Percentiles rank a stretch among this genome's conserved stretches.
These are phyloP conservation scores for Ictidomys tridecemlineatus DNA, from an alignment of 2,113 vertebrate species.

Conservation along the genomic window DNA sequence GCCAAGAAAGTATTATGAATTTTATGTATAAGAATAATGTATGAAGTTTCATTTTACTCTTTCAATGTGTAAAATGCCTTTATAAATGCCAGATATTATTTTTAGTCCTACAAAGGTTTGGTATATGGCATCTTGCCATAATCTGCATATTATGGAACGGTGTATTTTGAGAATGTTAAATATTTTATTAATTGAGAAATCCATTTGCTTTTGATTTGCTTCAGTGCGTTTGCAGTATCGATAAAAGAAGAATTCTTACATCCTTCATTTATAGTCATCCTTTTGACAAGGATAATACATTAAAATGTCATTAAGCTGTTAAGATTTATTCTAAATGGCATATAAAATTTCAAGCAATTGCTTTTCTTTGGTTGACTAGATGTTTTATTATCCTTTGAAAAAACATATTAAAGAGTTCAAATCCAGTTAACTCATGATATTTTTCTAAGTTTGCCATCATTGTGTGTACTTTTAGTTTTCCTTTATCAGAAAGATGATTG, in stretches of 20 bases:
- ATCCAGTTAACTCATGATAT: conserved; percentile 21
- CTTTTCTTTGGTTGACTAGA: conserved; percentile 41
- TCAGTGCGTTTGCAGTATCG: conserved; percentile 15
- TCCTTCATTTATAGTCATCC: neutral
- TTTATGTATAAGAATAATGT: neutral
- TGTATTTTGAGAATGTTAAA: conserved; percentile 49
- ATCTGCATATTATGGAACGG: conserved; percentile 44
- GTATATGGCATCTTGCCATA: conserved; percentile 34
- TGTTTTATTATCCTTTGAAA: conserved; percentile 58
- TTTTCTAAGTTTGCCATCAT: conserved; percentile 34
- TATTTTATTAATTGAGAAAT: conserved; percentile 72
- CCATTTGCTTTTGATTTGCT: conserved; percentile 62
- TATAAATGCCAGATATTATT: neutral
- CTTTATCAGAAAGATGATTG: conserved; percentile 50
- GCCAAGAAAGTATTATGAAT: neutral
- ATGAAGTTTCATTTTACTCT: neutral
- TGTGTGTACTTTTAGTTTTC: neutral
- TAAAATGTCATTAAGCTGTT: conserved; percentile 65
- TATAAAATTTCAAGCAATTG: conserved; percentile 53
- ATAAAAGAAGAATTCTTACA: conserved; percentile 58
- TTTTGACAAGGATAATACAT: conserved; percentile 39
- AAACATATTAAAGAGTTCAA: conserved; percentile 44
- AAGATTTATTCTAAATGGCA: conserved; percentile 50
- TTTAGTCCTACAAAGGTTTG: conserved; percentile 41
- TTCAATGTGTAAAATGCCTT: neutral